phyloP scores from a whole-genome alignment of 2,797 vertebrate species.

The Harpagifer antarcticus region DNA sequence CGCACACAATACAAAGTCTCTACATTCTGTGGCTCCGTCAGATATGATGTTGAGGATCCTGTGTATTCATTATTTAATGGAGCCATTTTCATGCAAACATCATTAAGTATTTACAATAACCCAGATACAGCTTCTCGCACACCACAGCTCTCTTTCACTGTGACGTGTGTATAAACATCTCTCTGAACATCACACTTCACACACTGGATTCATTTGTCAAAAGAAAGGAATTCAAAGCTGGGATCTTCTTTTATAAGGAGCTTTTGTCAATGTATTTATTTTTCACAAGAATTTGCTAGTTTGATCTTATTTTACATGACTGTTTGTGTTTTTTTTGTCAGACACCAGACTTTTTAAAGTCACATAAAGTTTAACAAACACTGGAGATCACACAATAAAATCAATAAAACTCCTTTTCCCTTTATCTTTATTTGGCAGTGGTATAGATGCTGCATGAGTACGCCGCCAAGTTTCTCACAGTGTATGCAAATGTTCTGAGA shows the following conservation, averaged over 20 bases:
- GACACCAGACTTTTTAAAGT: neutral
- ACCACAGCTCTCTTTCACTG: neutral
- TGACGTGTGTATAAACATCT: neutral
- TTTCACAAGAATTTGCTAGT: neutral
- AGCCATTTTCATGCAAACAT: constrained; percentile 9
- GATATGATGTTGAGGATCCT: neutral
- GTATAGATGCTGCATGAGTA: neutral
- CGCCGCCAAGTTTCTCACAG: neutral
- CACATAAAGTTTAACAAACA: neutral
- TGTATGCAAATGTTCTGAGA: neutral
- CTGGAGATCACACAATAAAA: neutral
- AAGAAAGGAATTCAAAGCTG: neutral
- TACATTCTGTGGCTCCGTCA: neutral
- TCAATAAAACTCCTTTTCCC: neutral
- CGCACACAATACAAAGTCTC: neutral
- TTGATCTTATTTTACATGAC: neutral
- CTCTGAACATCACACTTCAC: neutral
- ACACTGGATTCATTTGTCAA: neutral
- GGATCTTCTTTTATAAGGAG: neutral
- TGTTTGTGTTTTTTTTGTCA: neutral
- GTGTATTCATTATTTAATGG: constrained; percentile 17
- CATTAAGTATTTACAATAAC: constrained; percentile 36
- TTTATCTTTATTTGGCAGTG: neutral
- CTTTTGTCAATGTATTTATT: neutral
- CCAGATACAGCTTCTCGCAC: neutral